Evolutionary conservation across 64 coral and sea anemone species (phyloP), one percentile per base, ranked within the genome.

Genomic region (Astreopora myriophthalma): DNA sequence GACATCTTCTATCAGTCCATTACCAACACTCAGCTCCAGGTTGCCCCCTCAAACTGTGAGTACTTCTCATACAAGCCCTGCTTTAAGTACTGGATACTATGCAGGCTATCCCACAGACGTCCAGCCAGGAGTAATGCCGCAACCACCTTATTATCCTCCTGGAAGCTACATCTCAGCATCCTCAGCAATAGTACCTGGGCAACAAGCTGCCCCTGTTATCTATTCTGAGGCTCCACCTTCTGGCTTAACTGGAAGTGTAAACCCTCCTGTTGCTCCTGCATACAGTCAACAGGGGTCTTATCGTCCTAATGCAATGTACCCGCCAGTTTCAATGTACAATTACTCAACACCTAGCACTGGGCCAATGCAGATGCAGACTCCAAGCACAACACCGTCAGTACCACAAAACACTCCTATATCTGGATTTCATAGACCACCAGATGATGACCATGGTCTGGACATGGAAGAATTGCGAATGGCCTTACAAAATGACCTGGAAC

Each of bases 401-500:
- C 79, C 79, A 3, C 61, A 57, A 14, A 83, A 83, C 7, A 83
- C 79, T 38, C 79, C 79, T 34, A 57, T 83, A 5, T 63, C 79
- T 38, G 79, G 79, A 8, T 83, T 83, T 83, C 55, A 64, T 2
- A 36, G 17, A 33, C 55, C 57, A 38, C 57, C 52, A 10, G 31
- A 5, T 38, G 79, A 83, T 16, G 70, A 73, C 34, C 70, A 40
- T 39, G 79, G 79, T 36, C 34, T 83, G 22, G 57, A 83, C 33
- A 22, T 83, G 22, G 79, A 83, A 65, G 79, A 83, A 19, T 33
- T 83, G 34, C 30, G 79, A 38, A 7, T 62, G 28, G 79, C 79
- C 31, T 57, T 83, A 36, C 57, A 83, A 33, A 83, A 83, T 83
- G 79, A 83, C 33, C 79, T 83, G 26, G 79, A 83, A 2, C 79